These are phyloP conservation scores for Etia nguti DNA, from an alignment of 2,113 vertebrate genomes.

Conservation along the genomic window DNA sequence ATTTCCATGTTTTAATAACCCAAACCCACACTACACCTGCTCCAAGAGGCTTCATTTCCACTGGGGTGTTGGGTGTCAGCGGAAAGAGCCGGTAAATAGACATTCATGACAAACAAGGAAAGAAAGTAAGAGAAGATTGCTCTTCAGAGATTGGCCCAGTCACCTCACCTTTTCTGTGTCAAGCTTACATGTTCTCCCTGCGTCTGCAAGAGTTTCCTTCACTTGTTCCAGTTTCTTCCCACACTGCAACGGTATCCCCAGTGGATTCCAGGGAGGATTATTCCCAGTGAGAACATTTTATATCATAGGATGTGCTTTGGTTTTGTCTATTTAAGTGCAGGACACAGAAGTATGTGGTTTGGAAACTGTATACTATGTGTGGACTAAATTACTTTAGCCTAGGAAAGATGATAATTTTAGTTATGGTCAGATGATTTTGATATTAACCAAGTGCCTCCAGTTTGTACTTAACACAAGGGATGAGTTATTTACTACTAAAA, in stretches of 20 bases:
- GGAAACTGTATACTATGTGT: background rate
- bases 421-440: background rate
- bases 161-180: background rate
- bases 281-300: background rate
- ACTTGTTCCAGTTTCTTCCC: background rate
- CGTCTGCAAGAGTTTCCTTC: background rate
- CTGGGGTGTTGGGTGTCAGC: background rate
- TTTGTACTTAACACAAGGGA: background rate
- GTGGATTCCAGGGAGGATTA: background rate
- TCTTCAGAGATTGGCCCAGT: background rate
- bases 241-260: background rate
- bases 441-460: background rate
- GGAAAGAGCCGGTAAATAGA: background rate
- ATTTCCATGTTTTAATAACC: conserved; percentile 31
- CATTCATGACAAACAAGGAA: background rate
- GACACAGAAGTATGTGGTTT: background rate
- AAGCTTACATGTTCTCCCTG: background rate
- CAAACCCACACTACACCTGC: background rate
- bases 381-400: background rate
- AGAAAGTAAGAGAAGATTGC: background rate
- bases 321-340: background rate
- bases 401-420: background rate
- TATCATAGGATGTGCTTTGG: background rate
- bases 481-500: background rate
- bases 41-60: background rate